Evolutionary conservation across 2,888 invertebrate genomes (phyloP), one percentile per base, ranked within the genome.

Genomic region (Lapara coniferarum): DNA sequence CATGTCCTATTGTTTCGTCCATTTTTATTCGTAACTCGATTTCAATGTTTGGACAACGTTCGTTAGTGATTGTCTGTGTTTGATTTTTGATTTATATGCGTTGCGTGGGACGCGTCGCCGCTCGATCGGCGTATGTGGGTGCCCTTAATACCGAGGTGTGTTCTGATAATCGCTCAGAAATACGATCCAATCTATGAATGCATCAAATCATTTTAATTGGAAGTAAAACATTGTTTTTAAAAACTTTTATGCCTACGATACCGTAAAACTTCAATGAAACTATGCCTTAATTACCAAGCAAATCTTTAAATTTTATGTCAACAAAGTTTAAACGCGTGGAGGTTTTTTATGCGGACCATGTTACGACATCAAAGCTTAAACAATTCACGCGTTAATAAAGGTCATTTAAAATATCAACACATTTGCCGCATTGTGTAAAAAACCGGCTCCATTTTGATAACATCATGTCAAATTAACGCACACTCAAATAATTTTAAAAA

Each of bases 21-120:
- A 81, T 88, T 91, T 90, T 91, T 89, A 86, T 89, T 85, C 80
- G 79, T 83, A 87, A 90, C 85, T 88, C 84, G 82, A 87, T 89
- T 88, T 82, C 84, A 82, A 77, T 87, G 84, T 89, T 90, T 88
- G 88, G 85, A 84, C 86, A 82, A 77, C 81, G 89, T 91, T 91
- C 91, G 93, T 92, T 92, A 93, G 89, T 83, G 88, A 87, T 85
- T 86, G 87, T 86, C 85, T 85, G 83, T 85, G 83, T 86, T 91
- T 90, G 89, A 89, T 89, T 88, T 80, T 81, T 79, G 89, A 88
- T 88, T 87, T 87, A 86, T 85, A 77, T 79, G 77, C 74, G 75
- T 73, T 72, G 84, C 79, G 86, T 88, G 84, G 87, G 85, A 74
- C 70, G 86, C 83, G 83, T 81, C 74, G 82, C 86, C 81, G 89